Conservation (phyloP, 2,113 vertebrate genomes). For the Thunnus thynnus region DNA sequence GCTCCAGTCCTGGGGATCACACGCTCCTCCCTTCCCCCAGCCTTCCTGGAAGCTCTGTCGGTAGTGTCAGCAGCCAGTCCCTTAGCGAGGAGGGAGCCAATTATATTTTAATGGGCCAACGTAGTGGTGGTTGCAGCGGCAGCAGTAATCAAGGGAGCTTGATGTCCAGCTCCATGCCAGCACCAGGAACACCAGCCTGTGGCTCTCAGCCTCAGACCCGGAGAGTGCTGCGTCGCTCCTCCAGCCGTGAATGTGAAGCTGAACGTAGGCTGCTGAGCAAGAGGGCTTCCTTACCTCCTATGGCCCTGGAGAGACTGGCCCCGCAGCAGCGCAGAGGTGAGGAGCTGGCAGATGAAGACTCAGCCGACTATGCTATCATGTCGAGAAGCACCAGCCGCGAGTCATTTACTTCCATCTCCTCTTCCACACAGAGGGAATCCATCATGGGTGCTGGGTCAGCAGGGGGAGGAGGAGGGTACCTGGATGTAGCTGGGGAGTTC, state of each 20-base stretch:
- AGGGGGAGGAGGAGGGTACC: constrained; percentile 73
- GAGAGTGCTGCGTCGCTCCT: constrained; percentile 83
- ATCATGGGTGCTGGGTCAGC: constrained; percentile 46
- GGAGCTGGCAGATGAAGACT: constrained; percentile 77
- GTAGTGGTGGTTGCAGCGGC: constrained; percentile 32
- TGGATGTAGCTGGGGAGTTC: constrained; percentile 81
- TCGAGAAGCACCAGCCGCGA: constrained; percentile 80
- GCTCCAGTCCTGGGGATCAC: constrained; percentile 85
- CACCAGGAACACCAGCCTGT: constrained; percentile 53
- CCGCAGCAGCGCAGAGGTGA: constrained; percentile 64
- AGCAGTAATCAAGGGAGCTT: constrained; percentile 52
- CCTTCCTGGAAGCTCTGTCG: constrained; percentile 74
- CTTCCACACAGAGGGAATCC: constrained; percentile 66
- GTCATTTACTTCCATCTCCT: constrained; percentile 75
- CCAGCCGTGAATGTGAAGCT: constrained; percentile 82
- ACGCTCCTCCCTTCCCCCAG: constrained; percentile 71
- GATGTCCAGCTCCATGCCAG: constrained; percentile 65
- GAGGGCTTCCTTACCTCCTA: constrained; percentile 84
- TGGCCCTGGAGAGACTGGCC: constrained; percentile 82
- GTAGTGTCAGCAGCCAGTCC: constrained; percentile 73
- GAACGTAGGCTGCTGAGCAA: constrained; percentile 82
- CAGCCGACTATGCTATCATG: constrained; percentile 80
- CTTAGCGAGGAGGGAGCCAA: constrained; percentile 79
- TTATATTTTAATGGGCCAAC: constrained; percentile 87
- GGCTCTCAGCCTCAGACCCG: constrained; percentile 72